Base-by-base conservation (phyloP, 2,113 vertebrate species). In the Myrmecophaga tridactyla region DNA sequence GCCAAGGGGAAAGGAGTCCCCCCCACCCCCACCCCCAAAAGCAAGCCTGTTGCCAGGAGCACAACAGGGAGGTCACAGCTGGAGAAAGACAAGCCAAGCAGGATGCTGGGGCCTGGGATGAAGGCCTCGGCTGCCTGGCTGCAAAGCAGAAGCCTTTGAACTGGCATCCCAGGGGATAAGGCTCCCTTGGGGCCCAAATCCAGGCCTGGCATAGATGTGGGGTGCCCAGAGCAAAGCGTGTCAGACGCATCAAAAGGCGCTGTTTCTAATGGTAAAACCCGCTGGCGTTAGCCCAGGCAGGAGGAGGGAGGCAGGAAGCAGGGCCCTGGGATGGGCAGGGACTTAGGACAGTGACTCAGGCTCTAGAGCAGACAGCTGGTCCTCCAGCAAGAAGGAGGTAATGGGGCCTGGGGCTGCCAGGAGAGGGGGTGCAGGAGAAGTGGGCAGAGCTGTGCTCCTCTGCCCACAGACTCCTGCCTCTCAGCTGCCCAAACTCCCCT, bases 1-100 rank as follows among this genome's bases (percentile, higher is more conserved):
- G 96, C 97, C 97, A 96, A 96, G 78, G 83, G 78, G 82, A 86
- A 80, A 69, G 48, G 34, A 62, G 18, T n/a, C n/a, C n/a, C n/a
- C n/a, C n/a, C n/a, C n/a, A n/a, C n/a, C 62, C 72, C n/a, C 36
- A 51, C 69, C 56, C 14, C 25, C n/a, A n/a, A 84, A 8, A 65
- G 89, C 91, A 92, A 86, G 69, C 39, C 77, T 78, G 5, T 70
- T 67, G 92, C 94, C 95, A 96, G 78, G 58, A 97, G 73, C 63
- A 31, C 94, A 89, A 81, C 83, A 70, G 93, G 73, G 75, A 86
- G 62, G 70, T 82, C 62, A 67, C 94, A 96, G 96, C 95, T 97
- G 96, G 94, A 36, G 48, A 23, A n/a, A 43, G n/a, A 43, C 39
- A 34, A 41, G 75, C 69, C 78, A 94, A 31, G 94, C 87, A 90